These are phyloP conservation scores for Zygogramma bicolorata DNA, from an alignment of 2,888 invertebrate species.

Conservation along the genomic window DNA sequence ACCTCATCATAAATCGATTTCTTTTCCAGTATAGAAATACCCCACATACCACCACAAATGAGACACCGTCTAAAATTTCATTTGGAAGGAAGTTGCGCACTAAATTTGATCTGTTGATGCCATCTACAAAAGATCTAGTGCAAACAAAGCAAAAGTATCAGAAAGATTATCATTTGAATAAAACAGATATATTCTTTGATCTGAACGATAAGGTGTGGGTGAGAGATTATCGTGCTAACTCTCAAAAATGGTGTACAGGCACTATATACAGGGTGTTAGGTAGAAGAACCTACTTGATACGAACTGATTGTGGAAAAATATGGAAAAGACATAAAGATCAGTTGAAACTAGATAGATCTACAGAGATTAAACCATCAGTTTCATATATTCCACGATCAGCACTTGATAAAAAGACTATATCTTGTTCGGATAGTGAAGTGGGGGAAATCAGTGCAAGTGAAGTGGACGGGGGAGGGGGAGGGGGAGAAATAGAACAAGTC, in stretches of 20 bases:
- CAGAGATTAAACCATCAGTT: not conserved
- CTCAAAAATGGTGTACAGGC: not conserved
- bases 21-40: not conserved
- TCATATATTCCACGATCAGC: no score
- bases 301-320: conserved; percentile 4
- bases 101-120: not conserved
- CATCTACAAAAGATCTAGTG: not conserved
- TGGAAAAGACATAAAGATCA: conserved; percentile 2
- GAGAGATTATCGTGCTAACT: not conserved
- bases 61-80: not conserved
- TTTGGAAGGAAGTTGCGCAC: not conserved
- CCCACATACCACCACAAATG: not conserved
- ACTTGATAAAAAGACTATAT: no score
- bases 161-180: not conserved
- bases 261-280: not conserved
- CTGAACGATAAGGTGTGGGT: not conserved
- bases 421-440: no score
- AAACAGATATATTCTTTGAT: not conserved
- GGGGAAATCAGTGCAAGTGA: no score
- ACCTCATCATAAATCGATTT: no score
- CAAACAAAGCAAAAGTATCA: not conserved
- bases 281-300: not conserved
- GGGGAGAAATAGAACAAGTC: no score
- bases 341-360: not conserved
- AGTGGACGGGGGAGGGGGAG: no score